A percentile compares a stretch with the other conserved stretches of the same genome.
These are phyloP conservation scores for Bos javanicus DNA, from an alignment of 2,113 vertebrate genomes.

Conservation along the genomic window DNA sequence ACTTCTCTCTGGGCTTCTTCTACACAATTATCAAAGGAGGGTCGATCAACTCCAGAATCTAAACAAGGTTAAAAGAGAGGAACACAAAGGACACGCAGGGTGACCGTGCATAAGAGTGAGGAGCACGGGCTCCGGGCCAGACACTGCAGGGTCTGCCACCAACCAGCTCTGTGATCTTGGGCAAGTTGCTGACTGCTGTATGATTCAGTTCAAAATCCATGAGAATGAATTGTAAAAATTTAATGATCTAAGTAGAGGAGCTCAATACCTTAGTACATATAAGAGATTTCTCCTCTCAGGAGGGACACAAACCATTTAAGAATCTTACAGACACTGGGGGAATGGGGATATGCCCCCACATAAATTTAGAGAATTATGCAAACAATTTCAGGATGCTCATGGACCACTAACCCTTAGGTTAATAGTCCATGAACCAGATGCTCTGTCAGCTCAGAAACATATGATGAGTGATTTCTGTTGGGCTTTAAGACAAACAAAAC, in stretches of 20 bases:
- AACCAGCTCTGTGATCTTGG: neutral
- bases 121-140: neutral
- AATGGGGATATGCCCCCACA: neutral
- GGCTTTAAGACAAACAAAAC: neutral
- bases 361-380: neutral
- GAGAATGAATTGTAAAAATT: neutral
- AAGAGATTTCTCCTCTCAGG: neutral
- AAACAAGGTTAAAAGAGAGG: neutral
- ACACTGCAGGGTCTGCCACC: neutral
- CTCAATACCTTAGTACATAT: neutral
- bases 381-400: neutral
- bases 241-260: neutral
- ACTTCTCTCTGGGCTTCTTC: neutral
- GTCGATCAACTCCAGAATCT: neutral
- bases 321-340: neutral
- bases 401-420: neutral
- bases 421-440: neutral
- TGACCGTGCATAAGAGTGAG: neutral
- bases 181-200: neutral
- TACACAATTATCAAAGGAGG: neutral
- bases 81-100: neutral
- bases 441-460: neutral
- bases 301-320: neutral
- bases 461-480: neutral
- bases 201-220: neutral